These are phyloP conservation scores for Parapsyche elsis DNA, from an alignment of 1,140 invertebrate species.

Conservation along the genomic window DNA sequence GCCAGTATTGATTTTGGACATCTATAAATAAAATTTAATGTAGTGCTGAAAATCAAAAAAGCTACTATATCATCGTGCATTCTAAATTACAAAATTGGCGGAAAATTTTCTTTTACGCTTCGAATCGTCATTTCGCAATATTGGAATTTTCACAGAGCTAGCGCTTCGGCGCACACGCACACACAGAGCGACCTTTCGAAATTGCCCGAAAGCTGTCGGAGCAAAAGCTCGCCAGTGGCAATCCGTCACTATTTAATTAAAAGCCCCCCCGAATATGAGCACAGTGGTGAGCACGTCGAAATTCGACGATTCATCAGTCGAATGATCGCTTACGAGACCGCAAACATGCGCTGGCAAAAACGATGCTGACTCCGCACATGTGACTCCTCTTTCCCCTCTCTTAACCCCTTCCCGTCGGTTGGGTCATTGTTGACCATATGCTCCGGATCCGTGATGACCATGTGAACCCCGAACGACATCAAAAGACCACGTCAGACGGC, in stretches of 20 bases:
- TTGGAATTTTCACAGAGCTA: neutral
- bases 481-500: neutral
- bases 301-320: slow-evolving; percentile 15
- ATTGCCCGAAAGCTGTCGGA: neutral
- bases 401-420: neutral
- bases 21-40: no score
- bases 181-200: neutral
- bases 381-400: no score
- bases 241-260: slow-evolving; percentile 10
- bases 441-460: no score
- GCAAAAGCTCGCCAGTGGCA: neutral
- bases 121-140: no score
- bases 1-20: no score
- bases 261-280: neutral
- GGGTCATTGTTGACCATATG: neutral
- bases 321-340: neutral
- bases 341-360: neutral
- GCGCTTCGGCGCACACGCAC: neutral
- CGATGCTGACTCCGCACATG: neutral
- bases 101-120: no score
- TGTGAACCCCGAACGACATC: neutral
- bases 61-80: no score
- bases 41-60: no score
- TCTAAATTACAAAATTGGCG: no score
- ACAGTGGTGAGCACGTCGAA: neutral